Conservation (phyloP, 1,140 invertebrate species). For the Drosophila sturtevanti region DNA sequence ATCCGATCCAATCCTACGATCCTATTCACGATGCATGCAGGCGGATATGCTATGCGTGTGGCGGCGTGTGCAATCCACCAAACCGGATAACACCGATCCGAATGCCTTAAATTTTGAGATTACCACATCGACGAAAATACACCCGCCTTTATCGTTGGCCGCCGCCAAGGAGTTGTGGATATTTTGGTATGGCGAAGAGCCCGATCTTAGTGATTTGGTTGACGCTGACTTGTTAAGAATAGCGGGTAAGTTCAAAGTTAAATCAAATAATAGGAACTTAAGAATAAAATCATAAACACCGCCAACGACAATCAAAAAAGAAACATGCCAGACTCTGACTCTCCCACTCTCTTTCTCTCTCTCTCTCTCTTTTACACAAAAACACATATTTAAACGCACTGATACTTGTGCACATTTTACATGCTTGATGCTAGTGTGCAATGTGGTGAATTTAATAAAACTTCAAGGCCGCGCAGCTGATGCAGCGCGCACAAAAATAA, state of each 20-base stretch:
- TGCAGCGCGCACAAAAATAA: constrained; percentile 29
- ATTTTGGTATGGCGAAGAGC: constrained; percentile 99
- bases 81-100: constrained; percentile 77
- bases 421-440: background rate
- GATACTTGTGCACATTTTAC: constrained; percentile 12
- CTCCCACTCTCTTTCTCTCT: background rate
- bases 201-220: constrained; percentile 92
- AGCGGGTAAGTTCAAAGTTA: constrained; percentile 86
- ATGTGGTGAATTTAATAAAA: constrained; percentile 55
- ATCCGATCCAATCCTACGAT: constrained; percentile 96
- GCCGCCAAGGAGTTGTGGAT: constrained; percentile 98
- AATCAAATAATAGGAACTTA: background rate
- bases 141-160: constrained; percentile 88
- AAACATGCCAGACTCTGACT: background rate
- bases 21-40: constrained; percentile 96
- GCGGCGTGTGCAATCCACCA: constrained; percentile 90
- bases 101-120: constrained; percentile 80
- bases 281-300: background rate
- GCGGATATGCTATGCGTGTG: constrained; percentile 98
- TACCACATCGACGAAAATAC: constrained; percentile 81
- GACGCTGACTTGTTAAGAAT: constrained; percentile 89
- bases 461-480: constrained; percentile 57
- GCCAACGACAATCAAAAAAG: background rate
- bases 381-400: background rate
- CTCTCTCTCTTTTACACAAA: background rate